A percentile compares a stretch with the other conserved stretches of the same genome.
These are phyloP conservation scores for Cepphus grylle DNA, from an alignment of 2,113 vertebrate species.

Conservation along the genomic window DNA sequence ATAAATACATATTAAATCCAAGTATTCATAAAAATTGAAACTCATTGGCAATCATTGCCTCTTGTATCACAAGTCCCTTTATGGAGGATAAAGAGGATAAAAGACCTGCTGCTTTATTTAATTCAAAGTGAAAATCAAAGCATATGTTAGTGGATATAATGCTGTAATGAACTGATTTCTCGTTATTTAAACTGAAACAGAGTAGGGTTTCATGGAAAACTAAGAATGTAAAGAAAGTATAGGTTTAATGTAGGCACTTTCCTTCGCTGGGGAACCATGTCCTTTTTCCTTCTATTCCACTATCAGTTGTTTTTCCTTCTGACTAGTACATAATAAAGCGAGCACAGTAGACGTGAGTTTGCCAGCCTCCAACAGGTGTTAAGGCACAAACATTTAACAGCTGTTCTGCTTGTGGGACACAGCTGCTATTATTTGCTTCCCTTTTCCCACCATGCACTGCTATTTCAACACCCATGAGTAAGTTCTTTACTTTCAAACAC, in stretches of 20 bases:
- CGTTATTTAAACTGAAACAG: not conserved
- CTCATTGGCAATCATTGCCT: not conserved
- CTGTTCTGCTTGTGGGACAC: not conserved
- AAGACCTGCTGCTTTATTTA: not conserved
- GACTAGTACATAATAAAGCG: not conserved
- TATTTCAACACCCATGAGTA: not conserved
- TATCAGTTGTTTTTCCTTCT: not conserved
- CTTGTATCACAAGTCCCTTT: not conserved
- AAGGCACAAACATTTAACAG: not conserved
- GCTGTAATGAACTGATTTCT: not conserved
- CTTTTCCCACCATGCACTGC: not conserved
- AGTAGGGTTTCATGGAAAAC: not conserved
- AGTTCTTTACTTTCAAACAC: not conserved
- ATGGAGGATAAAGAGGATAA: not conserved
- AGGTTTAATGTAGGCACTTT: not conserved
- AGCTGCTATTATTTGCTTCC: not conserved
- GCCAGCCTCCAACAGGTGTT: not conserved
- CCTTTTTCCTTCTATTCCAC: not conserved
- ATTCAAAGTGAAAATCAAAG: not conserved
- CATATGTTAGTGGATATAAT: not conserved
- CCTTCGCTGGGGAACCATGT: not conserved
- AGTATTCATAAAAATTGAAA: not conserved
- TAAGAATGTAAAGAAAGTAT: not conserved
- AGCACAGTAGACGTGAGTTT: not conserved
- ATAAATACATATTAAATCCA: not conserved